These are phyloP conservation scores for Epinephelus malabaricus DNA, from an alignment of 2,797 vertebrate genomes.

Conservation along the genomic window DNA sequence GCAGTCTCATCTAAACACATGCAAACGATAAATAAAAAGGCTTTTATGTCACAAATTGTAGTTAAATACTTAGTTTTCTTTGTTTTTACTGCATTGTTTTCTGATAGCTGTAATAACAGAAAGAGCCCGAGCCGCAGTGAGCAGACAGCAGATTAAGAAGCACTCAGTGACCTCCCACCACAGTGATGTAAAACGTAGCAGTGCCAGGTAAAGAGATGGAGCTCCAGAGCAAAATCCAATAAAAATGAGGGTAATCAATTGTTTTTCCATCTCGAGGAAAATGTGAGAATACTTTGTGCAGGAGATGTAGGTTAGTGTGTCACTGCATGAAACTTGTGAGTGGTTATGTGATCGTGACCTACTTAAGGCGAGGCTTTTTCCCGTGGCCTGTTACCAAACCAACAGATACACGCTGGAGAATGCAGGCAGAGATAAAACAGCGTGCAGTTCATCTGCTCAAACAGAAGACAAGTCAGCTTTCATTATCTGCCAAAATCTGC, in stretches of 20 bases:
- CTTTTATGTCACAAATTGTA: no score
- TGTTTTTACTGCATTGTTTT: no score
- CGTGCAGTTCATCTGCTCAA: background rate
- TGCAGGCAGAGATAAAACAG: background rate
- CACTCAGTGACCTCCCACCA: no score
- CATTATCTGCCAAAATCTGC: background rate
- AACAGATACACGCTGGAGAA: background rate
- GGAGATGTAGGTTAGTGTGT: slow-evolving; percentile 76
- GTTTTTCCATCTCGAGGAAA: slow-evolving; percentile 20
- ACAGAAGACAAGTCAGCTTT: background rate
- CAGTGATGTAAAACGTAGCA: background rate
- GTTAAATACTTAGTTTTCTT: no score
- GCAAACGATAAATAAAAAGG: no score
- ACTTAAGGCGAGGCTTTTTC: slow-evolving; percentile 50
- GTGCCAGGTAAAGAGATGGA: background rate
- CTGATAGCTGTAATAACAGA: no score
- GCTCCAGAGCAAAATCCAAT: background rate
- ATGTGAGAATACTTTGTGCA: slow-evolving; percentile 13
- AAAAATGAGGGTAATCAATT: slow-evolving; percentile 13
- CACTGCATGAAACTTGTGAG: slow-evolving; percentile 54
- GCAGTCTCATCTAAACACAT: no score
- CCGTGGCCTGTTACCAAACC: slow-evolving; percentile 9
- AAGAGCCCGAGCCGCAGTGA: background rate
- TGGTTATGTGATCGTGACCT: slow-evolving; percentile 75
- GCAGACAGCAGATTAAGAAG: background rate